These are phyloP conservation scores for Zaprionus lachaisei DNA, from an alignment of 1,140 invertebrate genomes.

Conservation along the genomic window DNA sequence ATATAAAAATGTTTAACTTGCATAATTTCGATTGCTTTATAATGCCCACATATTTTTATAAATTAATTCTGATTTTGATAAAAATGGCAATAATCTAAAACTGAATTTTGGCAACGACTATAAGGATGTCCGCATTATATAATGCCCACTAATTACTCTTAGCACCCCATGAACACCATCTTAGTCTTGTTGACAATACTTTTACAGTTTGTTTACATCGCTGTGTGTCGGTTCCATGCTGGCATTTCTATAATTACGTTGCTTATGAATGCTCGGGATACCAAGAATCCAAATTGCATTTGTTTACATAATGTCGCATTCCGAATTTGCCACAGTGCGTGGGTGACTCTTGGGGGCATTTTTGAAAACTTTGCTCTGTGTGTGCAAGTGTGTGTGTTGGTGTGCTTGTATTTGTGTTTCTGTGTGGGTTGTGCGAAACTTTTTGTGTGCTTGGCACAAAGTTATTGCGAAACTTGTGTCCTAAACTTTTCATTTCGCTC, in stretches of 20 bases:
- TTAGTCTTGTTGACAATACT: constrained; percentile 20
- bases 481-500: constrained; percentile 33
- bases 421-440: constrained; percentile 10
- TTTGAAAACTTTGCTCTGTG: constrained; percentile 9
- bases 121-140: neutral
- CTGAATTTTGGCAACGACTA: neutral
- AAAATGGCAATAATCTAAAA: too few species aligned
- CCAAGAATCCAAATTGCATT: constrained; percentile 29
- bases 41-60: too few species aligned
- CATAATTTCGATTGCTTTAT: too few species aligned
- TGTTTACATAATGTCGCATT: constrained; percentile 33
- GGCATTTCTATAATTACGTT: constrained; percentile 44
- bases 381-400: constrained; percentile 5
- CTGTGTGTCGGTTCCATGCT: constrained; percentile 9
- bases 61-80: too few species aligned
- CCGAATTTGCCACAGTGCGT: constrained; percentile 27
- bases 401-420: constrained; percentile 13
- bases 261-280: constrained; percentile 25
- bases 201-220: constrained; percentile 12
- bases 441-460: constrained; percentile 11
- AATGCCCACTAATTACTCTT: neutral
- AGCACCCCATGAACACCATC: neutral
- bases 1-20: too few species aligned
- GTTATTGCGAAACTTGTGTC: constrained; percentile 28
- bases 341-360: constrained; percentile 21